Base-by-base conservation (phyloP, 2,797 vertebrate species). In the Cirrhinus mrigala region DNA sequence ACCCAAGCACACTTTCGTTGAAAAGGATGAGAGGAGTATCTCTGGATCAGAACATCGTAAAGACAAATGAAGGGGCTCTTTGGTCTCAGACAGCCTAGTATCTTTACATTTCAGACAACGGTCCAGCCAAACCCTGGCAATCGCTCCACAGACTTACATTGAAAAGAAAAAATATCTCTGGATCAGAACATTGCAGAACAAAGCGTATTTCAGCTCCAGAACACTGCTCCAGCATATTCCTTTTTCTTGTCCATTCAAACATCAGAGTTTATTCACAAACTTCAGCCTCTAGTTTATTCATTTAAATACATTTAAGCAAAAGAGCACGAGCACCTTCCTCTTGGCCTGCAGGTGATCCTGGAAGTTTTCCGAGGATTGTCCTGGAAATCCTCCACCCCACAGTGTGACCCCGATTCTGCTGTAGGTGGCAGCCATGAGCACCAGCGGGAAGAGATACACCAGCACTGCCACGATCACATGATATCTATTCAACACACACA, bases 361-460 rank as follows among this genome's bases (percentile, higher is more conserved):
- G 0, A 93, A 91, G 88, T 52, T 69, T 83, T 90, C 90, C 2
- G 92, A 90, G 11, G 91, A 93, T 75, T 93, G 90, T 88, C 91
- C 90, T 0, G 94, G 93, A 46, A 94, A 89, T 0, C 90, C 24
- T 0, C 91, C 91, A 73, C 90, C 94, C 95, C 96, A 96, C 48
- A 96, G 91, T 0, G 93, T 94, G 40, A 95, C 69, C 82, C 95
- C 95, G 24, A 96, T 94, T 82, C 93, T 62, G 27, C 91, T 86
- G 90, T 96, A 96, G 7, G 95, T 88, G 11, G 92, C 76, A 58
- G 95, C 94, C 94, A 96, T 95, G 91, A 96, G 94, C 83, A 82
- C n/a, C 11, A 95, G 91, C 20, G 96, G 95, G 75, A 96, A 91
- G 4, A 96, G 89, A 82, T 96, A 96, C 88, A 96, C 93, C 92